phyloP scores from a whole-genome alignment of 2,888 invertebrate species.

The Eupithecia insigniata region DNA sequence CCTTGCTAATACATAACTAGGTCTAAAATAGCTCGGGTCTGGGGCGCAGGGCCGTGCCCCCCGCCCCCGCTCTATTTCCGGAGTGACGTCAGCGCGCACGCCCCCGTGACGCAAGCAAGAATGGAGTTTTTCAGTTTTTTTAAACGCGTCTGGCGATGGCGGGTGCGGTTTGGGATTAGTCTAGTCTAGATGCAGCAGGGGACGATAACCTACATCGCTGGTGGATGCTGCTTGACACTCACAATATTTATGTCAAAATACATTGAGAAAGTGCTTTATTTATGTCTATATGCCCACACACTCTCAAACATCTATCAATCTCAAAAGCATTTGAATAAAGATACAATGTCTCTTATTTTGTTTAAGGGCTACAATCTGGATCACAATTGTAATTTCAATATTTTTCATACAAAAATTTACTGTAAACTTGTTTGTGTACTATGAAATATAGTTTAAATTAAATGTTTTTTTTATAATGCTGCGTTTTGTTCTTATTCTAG shows the following conservation, averaged over 20 bases:
- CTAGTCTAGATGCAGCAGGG: constrained; percentile 15
- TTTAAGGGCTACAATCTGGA: not conserved
- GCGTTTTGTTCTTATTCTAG: not conserved
- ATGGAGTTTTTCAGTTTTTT: constrained; percentile 56
- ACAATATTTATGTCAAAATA: not conserved
- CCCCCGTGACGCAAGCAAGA: constrained; percentile 65
- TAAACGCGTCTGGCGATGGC: constrained; percentile 55
- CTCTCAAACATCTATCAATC: not conserved
- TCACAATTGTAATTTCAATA: not conserved
- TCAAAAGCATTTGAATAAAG: not conserved
- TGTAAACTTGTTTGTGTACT: not conserved
- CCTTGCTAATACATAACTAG: constrained; percentile 41
- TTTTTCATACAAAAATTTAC: not conserved
- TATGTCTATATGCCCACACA: not conserved
- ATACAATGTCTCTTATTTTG: not conserved
- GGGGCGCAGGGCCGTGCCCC: constrained; percentile 42
- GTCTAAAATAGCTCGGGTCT: constrained; percentile 43
- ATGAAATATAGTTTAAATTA: not conserved
- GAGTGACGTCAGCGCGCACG: constrained; percentile 62
- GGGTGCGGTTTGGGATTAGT: constrained; percentile 33
- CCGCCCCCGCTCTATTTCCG: constrained; percentile 62
- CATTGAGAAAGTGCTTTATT: not conserved
- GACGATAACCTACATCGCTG: constrained; percentile 50
- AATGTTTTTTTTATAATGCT: not conserved
- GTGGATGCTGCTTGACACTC: constrained; percentile 27